Evolutionary conservation across 1,140 invertebrate species (phyloP), one percentile per base, ranked within the genome.

Genomic region (Aphidius ervi): DNA sequence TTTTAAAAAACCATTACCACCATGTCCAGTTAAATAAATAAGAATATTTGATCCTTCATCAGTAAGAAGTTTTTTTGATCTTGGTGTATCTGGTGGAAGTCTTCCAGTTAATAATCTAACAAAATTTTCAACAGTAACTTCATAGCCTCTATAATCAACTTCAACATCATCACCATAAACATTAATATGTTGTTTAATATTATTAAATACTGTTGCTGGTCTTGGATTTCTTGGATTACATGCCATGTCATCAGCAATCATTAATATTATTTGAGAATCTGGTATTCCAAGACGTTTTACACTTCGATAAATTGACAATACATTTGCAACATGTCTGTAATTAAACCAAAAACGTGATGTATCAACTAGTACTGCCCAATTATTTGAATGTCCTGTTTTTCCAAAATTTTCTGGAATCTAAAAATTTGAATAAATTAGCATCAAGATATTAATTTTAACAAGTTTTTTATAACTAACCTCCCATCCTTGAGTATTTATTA

Each of bases 281-380:
- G 97, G 97, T 65, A 99, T 99, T 43, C 97, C 97, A 3, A 99
- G 82, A 20, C 97, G 83, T 80, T 99, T 99, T 0, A 99, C 95
- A 74, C 95, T 98, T 1, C 96, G 86, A 74, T 99, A 99, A 70
- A 99, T 95, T 0, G 97, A 99, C 45, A 99, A 80, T 0, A 98
- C 97, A 80, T 99, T 99, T 1, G 97, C 95, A 9, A 98, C 95
- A 87, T 99, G 98, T 43, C 98, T 85, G 77, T 99, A 99, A 78
- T 99, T 99, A 69, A 99, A 99, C 97, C 97, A 99, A 81, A 99
- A 99, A 58, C 97, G 82, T 3, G 96, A 99, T 0, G 97, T 98
- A 74, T 98, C 95, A 0, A 99, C 97, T 58, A 99, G 80, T 9
- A 99, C 96, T 5, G 97, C 97, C 97, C 97, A 99, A 77, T 99